Conservation (phyloP, 2,888 invertebrate genomes). For the Poecilus cupreus region DNA sequence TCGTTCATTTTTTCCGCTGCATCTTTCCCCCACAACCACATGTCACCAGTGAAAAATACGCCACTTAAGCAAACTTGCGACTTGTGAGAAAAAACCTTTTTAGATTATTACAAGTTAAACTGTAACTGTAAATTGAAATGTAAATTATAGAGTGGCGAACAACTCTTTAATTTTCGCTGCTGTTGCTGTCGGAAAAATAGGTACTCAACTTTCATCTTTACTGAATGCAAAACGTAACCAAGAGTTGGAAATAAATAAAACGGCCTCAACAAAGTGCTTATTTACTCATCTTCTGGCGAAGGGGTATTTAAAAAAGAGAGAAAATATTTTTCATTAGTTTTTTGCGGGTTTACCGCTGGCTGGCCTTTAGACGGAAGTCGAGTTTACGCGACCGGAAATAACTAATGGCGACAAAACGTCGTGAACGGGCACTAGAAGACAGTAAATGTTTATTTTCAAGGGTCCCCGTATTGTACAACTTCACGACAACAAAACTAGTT, state of each 20-base stretch:
- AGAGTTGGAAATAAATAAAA: background rate
- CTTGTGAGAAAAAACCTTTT: background rate
- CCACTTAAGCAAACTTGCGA: background rate
- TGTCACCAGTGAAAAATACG: background rate
- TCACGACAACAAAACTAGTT: slow-evolving; percentile 41
- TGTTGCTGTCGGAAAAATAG: too few relatives aligned
- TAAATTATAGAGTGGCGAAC: background rate
- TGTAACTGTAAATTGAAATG: background rate
- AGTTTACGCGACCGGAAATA: slow-evolving; percentile 68
- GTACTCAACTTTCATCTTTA: too few relatives aligned
- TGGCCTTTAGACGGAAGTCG: slow-evolving; percentile 65
- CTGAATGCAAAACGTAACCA: background rate
- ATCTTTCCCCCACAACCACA: background rate
- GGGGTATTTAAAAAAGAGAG: slow-evolving; percentile 60
- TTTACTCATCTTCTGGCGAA: slow-evolving; percentile 10
- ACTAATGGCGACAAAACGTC: slow-evolving; percentile 69
- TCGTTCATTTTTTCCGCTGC: background rate
- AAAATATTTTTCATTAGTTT: slow-evolving; percentile 63
- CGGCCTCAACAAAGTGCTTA: background rate
- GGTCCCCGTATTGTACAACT: slow-evolving; percentile 49
- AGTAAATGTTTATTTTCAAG: slow-evolving; percentile 58
- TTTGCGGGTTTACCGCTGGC: slow-evolving; percentile 50
- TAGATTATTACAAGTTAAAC: background rate
- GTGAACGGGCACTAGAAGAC: slow-evolving; percentile 59
- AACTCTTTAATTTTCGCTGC: background rate